phyloP scores from a whole-genome alignment of 2,888 invertebrate species.

The Sinelater perroti region DNA sequence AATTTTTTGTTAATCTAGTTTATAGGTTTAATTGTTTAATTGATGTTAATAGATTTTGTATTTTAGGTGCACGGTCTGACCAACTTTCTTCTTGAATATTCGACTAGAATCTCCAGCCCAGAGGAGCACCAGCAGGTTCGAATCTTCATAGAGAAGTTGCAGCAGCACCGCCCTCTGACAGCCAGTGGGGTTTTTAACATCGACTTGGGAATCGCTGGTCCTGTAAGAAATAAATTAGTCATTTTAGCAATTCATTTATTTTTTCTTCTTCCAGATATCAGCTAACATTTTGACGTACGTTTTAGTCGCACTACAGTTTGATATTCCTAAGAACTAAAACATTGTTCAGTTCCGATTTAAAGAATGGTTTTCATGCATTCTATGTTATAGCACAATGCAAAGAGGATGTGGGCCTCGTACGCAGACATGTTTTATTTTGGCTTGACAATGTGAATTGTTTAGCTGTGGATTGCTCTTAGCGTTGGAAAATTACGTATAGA shows the following conservation, averaged over 20 bases:
- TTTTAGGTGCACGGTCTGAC: slow-evolving; percentile 53
- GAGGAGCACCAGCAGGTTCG: slow-evolving; percentile 58
- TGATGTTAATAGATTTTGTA: no score
- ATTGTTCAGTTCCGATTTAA: no score
- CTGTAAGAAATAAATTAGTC: slow-evolving; percentile 48
- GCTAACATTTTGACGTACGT: slow-evolving; percentile 59
- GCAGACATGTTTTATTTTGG: no score
- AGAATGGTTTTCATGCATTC: no score
- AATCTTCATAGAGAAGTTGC: slow-evolving; percentile 57
- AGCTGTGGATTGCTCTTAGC: no score
- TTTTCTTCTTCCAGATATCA: slow-evolving; percentile 53
- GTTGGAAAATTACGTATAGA: no score
- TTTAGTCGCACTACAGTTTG: slow-evolving; percentile 59
- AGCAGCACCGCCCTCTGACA: slow-evolving; percentile 54
- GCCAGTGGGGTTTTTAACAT: slow-evolving; percentile 58
- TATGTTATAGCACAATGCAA: no score
- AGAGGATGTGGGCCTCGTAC: no score
- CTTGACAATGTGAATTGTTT: no score
- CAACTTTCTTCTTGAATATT: slow-evolving; percentile 56
- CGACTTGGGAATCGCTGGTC: slow-evolving; percentile 57
- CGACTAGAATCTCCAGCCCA: slow-evolving; percentile 52
- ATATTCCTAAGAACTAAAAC: slow-evolving; percentile 54
- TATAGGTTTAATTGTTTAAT: no score
- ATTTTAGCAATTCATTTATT: not conserved
- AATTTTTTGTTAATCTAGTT: no score